Percentiles rank a stretch among this genome's conserved stretches.
Evolutionary conservation across 2,113 vertebrate species (phyloP).

Genomic region (Pterocles gutturalis): DNA sequence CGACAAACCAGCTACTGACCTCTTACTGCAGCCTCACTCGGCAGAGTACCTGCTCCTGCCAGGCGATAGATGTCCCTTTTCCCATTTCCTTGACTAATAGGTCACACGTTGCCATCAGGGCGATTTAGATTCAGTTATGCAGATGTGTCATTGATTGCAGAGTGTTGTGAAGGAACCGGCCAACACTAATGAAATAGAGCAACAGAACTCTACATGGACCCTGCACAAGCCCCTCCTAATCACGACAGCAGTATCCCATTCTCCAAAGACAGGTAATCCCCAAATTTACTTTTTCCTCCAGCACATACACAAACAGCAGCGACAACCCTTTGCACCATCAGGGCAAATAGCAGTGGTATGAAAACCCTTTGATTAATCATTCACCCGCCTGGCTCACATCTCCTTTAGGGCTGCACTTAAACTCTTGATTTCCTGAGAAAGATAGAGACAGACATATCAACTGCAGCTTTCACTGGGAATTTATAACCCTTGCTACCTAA

Average conservation of each 20-base stretch:
- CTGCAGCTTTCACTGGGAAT: background rate
- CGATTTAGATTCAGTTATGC: background rate
- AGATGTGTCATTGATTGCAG: background rate
- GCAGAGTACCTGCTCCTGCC: background rate
- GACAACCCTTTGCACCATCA: background rate
- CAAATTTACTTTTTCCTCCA: background rate
- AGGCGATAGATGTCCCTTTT: background rate
- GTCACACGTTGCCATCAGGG: background rate
- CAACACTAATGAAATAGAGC: background rate
- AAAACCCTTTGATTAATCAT: background rate
- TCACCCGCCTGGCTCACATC: background rate
- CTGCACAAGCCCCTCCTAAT: background rate
- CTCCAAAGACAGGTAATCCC: background rate
- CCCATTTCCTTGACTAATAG: background rate
- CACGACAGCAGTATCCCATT: background rate
- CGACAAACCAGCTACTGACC: background rate
- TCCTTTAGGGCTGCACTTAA: background rate
- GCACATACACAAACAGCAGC: background rate
- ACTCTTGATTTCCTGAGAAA: background rate
- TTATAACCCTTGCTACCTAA: background rate
- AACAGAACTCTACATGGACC: background rate
- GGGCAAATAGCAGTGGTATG: background rate
- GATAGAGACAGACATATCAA: background rate
- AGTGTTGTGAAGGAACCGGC: background rate
- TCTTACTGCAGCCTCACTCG: background rate